Base-by-base conservation (phyloP, 2,113 vertebrate species). In the Bombycilla garrulus region DNA sequence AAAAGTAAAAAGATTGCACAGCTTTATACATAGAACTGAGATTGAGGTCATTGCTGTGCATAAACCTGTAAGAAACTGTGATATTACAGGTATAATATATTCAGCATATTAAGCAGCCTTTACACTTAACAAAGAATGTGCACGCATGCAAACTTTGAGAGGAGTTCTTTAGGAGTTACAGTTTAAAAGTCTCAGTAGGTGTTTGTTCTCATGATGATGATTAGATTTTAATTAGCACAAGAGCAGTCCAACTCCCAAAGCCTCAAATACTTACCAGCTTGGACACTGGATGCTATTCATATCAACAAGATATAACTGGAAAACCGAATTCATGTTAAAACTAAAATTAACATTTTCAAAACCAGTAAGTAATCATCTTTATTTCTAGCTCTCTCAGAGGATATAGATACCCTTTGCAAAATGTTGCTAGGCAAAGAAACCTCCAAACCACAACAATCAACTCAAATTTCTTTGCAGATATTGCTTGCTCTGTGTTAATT, bases 141-240 rank as follows among this genome's bases (percentile, higher is more conserved):
- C 31, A 4, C 85, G 23, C 23, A 76, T 85, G 17, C 44, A 71
- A 89, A 88, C 40, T 90, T 83, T 80, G 65, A 85, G 29, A 74
- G 24, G 3, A 16, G 4, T 25, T 74, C 42, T 88, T 77, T 29
- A 95, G 56, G 89, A 96, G 42, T 91, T 91, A 85, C 16, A 74
- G 60, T 81, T 83, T 70, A 79, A 95, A 93, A 76, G 9, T 90
- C 89, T 93, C 91, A 81, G 69, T 82, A 93, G 90, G 53, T 88
- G 54, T 86, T 95, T 94, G 56, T 92, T 94, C 96, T 95, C 93
- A 66, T 6, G 61, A 91, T 93, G 69, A 53, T 93, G 65, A 95
- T 95, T 96, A 94, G 86, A 86, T 94, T 97, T 97, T 96, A 97
- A 96, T 90, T 95, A 96, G 86, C 76, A 90, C 61, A 94, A 85